phyloP scores from a whole-genome alignment of 2,888 invertebrate genomes.

The Sycophila texana region DNA sequence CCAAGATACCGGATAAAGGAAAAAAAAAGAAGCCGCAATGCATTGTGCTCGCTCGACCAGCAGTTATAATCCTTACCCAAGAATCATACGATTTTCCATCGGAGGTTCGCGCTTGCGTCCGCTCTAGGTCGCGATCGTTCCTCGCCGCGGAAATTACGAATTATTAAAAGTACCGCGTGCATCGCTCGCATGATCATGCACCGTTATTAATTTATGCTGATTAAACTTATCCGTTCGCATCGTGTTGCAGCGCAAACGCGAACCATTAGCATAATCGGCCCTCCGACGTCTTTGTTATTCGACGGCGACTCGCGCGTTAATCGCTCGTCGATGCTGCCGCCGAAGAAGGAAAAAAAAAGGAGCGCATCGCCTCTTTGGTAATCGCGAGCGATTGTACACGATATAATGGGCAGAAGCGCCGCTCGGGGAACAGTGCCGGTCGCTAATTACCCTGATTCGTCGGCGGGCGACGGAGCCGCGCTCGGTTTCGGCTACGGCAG shows the following conservation, averaged over 20 bases:
- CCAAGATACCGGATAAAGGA: no score
- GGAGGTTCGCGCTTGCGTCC: slow-evolving; percentile 1
- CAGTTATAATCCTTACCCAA: neutral
- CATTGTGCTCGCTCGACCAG: no score
- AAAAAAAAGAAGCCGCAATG: no score
- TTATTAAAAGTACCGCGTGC: slow-evolving; percentile 40
- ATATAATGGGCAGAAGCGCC: no score
- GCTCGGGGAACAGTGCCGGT: neutral
- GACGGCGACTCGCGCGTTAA: no score
- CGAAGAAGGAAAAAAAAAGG: no score
- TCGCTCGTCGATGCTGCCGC: no score
- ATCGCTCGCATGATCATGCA: slow-evolving; percentile 28
- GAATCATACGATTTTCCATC: neutral
- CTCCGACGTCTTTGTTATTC: neutral
- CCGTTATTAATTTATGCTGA: slow-evolving; percentile 49
- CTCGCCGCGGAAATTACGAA: slow-evolving; percentile 30
- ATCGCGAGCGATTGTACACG: no score
- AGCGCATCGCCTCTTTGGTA: no score
- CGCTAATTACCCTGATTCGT: neutral
- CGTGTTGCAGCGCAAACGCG: slow-evolving; percentile 26
- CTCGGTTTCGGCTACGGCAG: neutral
- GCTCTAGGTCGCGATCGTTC: slow-evolving; percentile 13
- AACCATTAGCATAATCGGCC: slow-evolving; percentile 44
- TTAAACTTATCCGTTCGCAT: slow-evolving; percentile 40
- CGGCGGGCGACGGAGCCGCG: no score